Percentiles rank a stretch among this genome's conserved stretches.
Evolutionary conservation across 2,888 invertebrate species (phyloP).

Genomic region (Philhelius pedissequus): DNA sequence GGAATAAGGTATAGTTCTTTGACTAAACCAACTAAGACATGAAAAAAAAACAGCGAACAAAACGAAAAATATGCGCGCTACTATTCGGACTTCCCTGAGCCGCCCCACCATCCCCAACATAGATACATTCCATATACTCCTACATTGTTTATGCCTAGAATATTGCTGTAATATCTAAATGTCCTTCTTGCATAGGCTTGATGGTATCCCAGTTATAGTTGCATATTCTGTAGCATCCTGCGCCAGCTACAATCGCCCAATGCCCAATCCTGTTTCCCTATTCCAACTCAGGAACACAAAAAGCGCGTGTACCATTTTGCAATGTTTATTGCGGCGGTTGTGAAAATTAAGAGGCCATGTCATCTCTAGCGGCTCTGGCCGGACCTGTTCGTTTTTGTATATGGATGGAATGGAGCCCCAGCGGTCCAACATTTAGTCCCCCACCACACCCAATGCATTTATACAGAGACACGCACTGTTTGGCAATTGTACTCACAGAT

Average conservation of each 20-base stretch:
- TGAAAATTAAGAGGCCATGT: conserved; percentile 68
- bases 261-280: neutral
- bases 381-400: neutral
- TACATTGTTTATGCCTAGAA: conserved; percentile 57
- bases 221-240: conserved; percentile 13
- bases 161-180: conserved; percentile 64
- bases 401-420: neutral
- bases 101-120: neutral
- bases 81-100: conserved; percentile 34
- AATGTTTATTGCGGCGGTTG: conserved; percentile 67
- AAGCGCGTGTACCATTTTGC: conserved; percentile 63
- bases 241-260: neutral
- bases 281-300: conserved; percentile 30
- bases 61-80: conserved; percentile 40
- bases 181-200: conserved; percentile 47
- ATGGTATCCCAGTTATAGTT: conserved; percentile 12
- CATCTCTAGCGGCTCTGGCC: conserved; percentile 35
- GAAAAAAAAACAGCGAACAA: conserved; percentile 69
- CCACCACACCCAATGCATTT: conserved; percentile 14
- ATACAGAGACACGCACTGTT: conserved; percentile 47
- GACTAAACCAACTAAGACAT: conserved; percentile 24
- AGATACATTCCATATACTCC: conserved; percentile 37
- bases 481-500: conserved; percentile 45
- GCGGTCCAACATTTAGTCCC: conserved; percentile 15
- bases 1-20: neutral